These are phyloP conservation scores for Tachycineta bicolor DNA, from an alignment of 2,113 vertebrate genomes.

Conservation along the genomic window DNA sequence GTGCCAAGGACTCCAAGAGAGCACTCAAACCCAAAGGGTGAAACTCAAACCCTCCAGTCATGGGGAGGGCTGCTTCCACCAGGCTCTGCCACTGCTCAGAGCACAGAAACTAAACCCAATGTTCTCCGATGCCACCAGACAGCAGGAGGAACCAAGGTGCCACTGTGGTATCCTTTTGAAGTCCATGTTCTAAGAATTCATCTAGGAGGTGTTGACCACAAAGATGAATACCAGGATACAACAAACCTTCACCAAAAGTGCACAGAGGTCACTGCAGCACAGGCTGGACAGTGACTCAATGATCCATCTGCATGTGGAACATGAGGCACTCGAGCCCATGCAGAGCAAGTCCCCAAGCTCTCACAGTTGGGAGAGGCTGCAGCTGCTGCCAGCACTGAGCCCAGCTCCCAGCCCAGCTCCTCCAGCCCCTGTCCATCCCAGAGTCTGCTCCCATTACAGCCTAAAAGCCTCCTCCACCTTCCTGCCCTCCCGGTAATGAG, in stretches of 20 bases:
- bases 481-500: not conserved
- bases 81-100: not conserved
- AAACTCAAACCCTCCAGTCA: too few relatives aligned
- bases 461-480: rapidly evolving
- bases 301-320: rapidly evolving
- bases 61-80: rapidly evolving
- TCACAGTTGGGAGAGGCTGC: rapidly evolving
- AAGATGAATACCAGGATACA: not conserved
- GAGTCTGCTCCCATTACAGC: not conserved
- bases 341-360: not conserved
- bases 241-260: not conserved
- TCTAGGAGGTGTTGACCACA: not conserved
- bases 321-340: not conserved
- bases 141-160: not conserved
- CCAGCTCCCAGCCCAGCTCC: rapidly evolving
- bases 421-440: not conserved
- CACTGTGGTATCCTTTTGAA: not conserved
- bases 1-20: not conserved
- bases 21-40: not conserved
- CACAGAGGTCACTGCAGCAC: not conserved
- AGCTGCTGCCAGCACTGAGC: not conserved
- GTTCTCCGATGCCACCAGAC: not conserved
- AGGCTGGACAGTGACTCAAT: not conserved
- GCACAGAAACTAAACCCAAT: not conserved
- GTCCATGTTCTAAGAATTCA: not conserved